A percentile compares a stretch with the other conserved stretches of the same genome.
Conservation (phyloP, 2,113 vertebrate genomes). For the Hippoglossus stenolepis region DNA sequence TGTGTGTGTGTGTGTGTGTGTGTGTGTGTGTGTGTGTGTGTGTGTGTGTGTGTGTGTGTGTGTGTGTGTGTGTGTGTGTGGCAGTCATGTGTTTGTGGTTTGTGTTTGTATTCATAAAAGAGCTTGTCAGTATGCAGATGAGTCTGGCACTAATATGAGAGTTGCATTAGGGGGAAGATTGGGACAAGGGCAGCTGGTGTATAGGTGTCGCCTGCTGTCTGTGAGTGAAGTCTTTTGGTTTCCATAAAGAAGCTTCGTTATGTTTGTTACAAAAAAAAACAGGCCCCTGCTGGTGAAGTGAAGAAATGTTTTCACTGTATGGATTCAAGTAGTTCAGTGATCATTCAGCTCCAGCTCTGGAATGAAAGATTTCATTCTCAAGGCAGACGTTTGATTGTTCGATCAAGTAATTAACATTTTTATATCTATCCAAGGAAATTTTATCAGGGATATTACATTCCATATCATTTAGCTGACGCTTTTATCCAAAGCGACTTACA, state of each 20-base stretch:
- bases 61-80: slow-evolving; percentile 5
- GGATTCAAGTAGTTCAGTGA: neutral
- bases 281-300: too few species aligned
- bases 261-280: neutral
- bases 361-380: neutral
- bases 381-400: neutral
- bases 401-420: neutral
- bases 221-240: slow-evolving; percentile 10
- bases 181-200: slow-evolving; percentile 34
- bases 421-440: too few species aligned
- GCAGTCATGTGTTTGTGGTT: neutral
- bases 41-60: slow-evolving; percentile 10
- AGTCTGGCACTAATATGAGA: slow-evolving; percentile 34
- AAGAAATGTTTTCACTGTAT: neutral
- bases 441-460: too few species aligned
- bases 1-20: slow-evolving; percentile 5
- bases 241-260: neutral
- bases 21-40: slow-evolving; percentile 4
- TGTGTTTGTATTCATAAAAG: slow-evolving; percentile 28
- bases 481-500: too few species aligned
- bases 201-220: slow-evolving; percentile 16
- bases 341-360: neutral
- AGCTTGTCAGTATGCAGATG: slow-evolving; percentile 38
- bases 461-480: too few species aligned
- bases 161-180: slow-evolving; percentile 27